A percentile compares a stretch with the other conserved stretches of the same genome.
Conservation (phyloP, 2,888 invertebrate genomes). For the Noctua janthina region DNA sequence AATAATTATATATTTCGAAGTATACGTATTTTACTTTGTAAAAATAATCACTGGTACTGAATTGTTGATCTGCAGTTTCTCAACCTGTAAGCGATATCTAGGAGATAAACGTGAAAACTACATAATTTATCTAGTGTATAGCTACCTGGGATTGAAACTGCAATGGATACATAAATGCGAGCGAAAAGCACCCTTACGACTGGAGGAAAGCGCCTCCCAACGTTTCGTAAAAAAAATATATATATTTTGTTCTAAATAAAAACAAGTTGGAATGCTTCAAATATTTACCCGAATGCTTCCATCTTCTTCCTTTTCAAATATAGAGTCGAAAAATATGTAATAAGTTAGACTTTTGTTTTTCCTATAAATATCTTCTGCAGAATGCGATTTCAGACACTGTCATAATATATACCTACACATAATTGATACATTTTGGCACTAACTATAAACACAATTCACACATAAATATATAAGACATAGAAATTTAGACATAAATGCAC, state of each 20-base stretch:
- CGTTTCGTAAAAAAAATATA: constrained; percentile 43
- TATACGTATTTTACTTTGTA: constrained; percentile 39
- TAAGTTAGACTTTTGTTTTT: constrained; percentile 40
- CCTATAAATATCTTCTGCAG: constrained; percentile 52
- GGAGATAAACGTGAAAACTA: constrained; percentile 54
- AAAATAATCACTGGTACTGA: constrained; percentile 37
- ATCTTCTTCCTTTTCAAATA: constrained; percentile 62
- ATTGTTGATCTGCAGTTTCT: constrained; percentile 49
- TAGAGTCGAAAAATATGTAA: constrained; percentile 72
- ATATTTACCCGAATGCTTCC: constrained; percentile 52
- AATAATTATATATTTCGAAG: constrained; percentile 37
- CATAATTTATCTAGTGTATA: constrained; percentile 52
- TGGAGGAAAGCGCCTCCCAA: constrained; percentile 34
- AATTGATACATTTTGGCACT: constrained; percentile 75
- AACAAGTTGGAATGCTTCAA: constrained; percentile 72
- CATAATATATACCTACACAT: constrained; percentile 56
- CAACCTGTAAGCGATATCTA: constrained; percentile 68
- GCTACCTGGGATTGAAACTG: constrained; percentile 49
- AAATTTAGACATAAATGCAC: constrained; percentile 71
- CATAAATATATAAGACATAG: constrained; percentile 56
- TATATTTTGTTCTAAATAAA: constrained; percentile 54
- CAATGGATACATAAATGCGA: constrained; percentile 59
- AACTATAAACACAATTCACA: constrained; percentile 65
- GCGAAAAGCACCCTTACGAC: constrained; percentile 61
- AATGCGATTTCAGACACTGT: constrained; percentile 45